Base-by-base conservation (phyloP, 2,113 vertebrate species). In the Archilochus colubris region DNA sequence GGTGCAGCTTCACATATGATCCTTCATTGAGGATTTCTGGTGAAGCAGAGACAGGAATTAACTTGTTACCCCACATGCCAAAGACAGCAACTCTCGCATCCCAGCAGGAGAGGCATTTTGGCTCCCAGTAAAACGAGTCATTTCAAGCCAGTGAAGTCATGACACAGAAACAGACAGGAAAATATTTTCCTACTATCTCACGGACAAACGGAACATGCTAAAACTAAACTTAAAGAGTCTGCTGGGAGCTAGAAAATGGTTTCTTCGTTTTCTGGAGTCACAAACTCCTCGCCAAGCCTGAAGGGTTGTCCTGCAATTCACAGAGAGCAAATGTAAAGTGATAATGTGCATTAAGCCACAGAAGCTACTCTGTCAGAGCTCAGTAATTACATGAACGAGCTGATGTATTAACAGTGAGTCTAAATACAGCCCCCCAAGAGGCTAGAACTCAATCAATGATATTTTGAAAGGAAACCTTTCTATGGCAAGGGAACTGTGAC, bases 121-220 rank as follows among this genome's bases (percentile, higher is more conserved):
- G 89, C 88, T 67, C 50, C 72, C 68, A 86, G 69, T 80, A 89
- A 50, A 78, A 96, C 22, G 4, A 51, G 53, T 40, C 61, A 93
- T 85, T 95, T 94, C 94, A 89, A 90, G 44, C 78, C 96, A 94
- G 10, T 91, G 86, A 96, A 86, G 89, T 91, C 96, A 92, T 15
- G 70, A 97, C 3, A 74, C 22, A 76, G 64, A 88, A 94, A 76
- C 87, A 95, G 94, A 93, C 78, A 92, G 79, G 75, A 82, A 96
- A 86, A 93, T 57, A 90, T 76, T 94, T 94, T 81, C 76, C 31
- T 82, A 38, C 62, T 59, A 88, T 69, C 91, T 94, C 72, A 84
- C 0, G 2, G 95, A 87, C 79, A 94, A 90, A 78, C 5, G 12
- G 78, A 82, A 79, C 85, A 68, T 31, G 20, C 69, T 79, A 40